These are phyloP conservation scores for Drosophila grimshawi DNA, from an alignment of 1,140 invertebrate genomes.

Conservation along the genomic window DNA sequence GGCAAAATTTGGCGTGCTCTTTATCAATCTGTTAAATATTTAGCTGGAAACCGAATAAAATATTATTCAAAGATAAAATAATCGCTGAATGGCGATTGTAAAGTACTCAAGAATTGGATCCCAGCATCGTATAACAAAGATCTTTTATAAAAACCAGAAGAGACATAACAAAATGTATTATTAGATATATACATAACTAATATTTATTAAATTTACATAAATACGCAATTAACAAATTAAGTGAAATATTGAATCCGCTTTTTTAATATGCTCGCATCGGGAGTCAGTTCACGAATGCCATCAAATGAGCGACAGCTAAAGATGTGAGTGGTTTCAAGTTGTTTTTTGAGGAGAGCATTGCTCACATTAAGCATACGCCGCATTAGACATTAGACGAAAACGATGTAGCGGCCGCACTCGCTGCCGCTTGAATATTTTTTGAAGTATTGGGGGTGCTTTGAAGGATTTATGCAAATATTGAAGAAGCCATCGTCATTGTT, in stretches of 20 bases:
- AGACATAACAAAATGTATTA: neutral
- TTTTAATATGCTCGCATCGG: neutral
- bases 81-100: no score
- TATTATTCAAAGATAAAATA: no score
- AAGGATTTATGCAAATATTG: conserved; percentile 81
- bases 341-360: conserved; percentile 21
- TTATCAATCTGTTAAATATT: neutral
- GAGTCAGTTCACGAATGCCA: neutral
- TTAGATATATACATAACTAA: no score
- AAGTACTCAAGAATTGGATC: no score
- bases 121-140: no score
- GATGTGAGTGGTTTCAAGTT: conserved; percentile 9
- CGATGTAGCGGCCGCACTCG: conserved; percentile 33
- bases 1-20: no score
- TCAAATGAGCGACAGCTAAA: neutral
- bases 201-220: neutral
- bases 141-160: neutral
- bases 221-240: neutral
- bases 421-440: conserved; percentile 61
- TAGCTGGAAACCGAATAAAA: neutral
- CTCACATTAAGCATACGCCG: conserved; percentile 48
- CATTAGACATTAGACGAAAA: conserved; percentile 51
- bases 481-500: conserved; percentile 64
- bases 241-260: neutral
- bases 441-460: conserved; percentile 55